Base-by-base conservation (phyloP, 1,140 invertebrate species). In the Batillaria attramentaria region DNA sequence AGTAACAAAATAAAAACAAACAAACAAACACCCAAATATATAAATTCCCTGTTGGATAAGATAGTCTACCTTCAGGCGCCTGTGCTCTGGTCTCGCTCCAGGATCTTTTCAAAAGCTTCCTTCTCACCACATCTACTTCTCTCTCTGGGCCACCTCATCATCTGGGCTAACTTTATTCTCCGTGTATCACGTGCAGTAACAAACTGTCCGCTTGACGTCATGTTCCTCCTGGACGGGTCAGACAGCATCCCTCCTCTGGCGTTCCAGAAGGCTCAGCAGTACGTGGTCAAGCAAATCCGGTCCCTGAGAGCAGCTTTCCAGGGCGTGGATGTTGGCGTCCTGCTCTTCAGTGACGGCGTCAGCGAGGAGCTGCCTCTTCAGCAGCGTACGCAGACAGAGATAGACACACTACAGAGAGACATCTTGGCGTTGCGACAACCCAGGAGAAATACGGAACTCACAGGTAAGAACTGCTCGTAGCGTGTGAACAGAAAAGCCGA, bases 181-280 rank as follows among this genome's bases (percentile, higher is more conserved):
- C n/a, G 0, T 62, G 57, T 62, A 13, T n/a, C n/a, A n/a, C n/a
- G n/a, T 24, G 1, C 69, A 81, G 79, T 81, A 18, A 77, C 57
- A 41, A 39, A 60, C 24, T 81, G 80, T 68, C 80, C 80, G 0
- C 65, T 75, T 24, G 73, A 81, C 37, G 77, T 81, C 43, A 50
- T 81, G 18, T 81, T 81, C 50, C 33, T 81, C 16, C 77, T 81
- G 62, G 80, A 81, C 57, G 77, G 77, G 13, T 81, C 80, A 13
- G 80, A 79, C 72, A 81, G 80, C 31, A 39, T 81, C 18, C 66
- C 72, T 1, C 43, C 66, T 5, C 28, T 50, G 18, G 60, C 42
- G 5, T 81, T 75, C 42, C 6, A 75, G 46, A 16, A 8, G 6
- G 72, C 77, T 50, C 75, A 57, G 24, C 54, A 62, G 0, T 77